These are phyloP conservation scores for Fulmarus glacialis DNA, from an alignment of 2,113 vertebrate species.

Conservation along the genomic window DNA sequence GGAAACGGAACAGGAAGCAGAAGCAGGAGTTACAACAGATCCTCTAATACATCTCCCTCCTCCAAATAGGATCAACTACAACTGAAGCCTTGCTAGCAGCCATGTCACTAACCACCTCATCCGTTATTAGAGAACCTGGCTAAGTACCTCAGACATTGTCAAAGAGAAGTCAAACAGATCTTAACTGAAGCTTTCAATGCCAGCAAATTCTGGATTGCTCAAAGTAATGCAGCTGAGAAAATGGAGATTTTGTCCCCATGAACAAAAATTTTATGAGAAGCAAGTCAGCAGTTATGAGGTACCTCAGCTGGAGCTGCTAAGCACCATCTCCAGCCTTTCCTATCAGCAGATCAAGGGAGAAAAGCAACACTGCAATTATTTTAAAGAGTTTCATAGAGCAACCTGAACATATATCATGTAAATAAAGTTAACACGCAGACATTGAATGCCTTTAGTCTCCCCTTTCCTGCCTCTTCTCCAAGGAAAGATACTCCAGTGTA, in stretches of 20 bases:
- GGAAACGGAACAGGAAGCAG: neutral
- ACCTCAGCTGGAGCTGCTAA: neutral
- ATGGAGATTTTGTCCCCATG: neutral
- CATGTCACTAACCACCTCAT: neutral
- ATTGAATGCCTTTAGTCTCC: neutral
- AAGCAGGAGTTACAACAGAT: neutral
- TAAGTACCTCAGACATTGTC: neutral
- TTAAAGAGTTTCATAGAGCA: neutral
- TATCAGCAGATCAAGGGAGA: neutral
- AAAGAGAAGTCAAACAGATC: neutral
- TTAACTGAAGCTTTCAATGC: neutral
- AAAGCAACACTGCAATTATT: neutral
- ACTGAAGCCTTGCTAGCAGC: neutral
- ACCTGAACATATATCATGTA: neutral
- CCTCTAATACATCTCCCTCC: neutral
- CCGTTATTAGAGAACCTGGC: neutral
- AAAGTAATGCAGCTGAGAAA: neutral
- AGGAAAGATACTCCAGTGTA: neutral
- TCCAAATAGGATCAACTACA: neutral
- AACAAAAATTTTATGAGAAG: fast-evolving
- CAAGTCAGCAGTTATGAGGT: neutral
- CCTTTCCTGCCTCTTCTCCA: neutral
- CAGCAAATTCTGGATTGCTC: neutral
- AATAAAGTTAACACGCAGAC: neutral
- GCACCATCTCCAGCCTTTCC: neutral